Evolutionary conservation across 2,888 invertebrate species (phyloP), one percentile per base, ranked within the genome.

Genomic region (Rhagonycha lutea): DNA sequence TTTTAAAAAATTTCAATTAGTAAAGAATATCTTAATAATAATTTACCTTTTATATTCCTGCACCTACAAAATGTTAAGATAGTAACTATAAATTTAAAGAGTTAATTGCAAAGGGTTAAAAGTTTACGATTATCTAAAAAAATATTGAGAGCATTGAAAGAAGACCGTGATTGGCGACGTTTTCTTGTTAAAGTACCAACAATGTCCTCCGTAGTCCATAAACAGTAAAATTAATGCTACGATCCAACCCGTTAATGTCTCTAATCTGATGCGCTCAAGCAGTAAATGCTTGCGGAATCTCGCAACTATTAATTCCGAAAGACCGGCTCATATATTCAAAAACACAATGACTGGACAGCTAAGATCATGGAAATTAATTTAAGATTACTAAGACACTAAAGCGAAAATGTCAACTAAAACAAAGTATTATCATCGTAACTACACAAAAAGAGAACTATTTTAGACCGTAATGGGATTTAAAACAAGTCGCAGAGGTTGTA

Each of bases 161-260:
- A 69, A 63, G 18, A 23, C 63, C 68, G 71, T 74, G 72, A 71
- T 75, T 69, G 69, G 70, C 65, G 75, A 69, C 47, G 70, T 75
- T 78, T 78, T 78, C 76, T 75, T 78, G 72, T 78, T 79, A 73
- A 79, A 73, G 69, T 70, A 76, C 74, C 77, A 79, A 80, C 78
- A 81, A 82, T 81, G 82, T 83, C 83, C 81, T 79, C 78, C 79
- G 81, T 81, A 80, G 79, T 78, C 83, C 83, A 84, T 84, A 87
- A 87, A 87, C 83, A 86, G 86, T 83, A 84, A 87, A 87, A 87
- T 87, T 87, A 87, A 87, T 87, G 87, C 84, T 82, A 81, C 84
- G 83, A 82, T 83, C 83, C 77, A 84, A 84, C 83, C 85, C 84
- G 85, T 87, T 87, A 87, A 87, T 87, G 86, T 85, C 84, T 86